Evolutionary conservation across 1,140 invertebrate genomes (phyloP), one percentile per base, ranked within the genome.

Genomic region (Drusus annulatus): DNA sequence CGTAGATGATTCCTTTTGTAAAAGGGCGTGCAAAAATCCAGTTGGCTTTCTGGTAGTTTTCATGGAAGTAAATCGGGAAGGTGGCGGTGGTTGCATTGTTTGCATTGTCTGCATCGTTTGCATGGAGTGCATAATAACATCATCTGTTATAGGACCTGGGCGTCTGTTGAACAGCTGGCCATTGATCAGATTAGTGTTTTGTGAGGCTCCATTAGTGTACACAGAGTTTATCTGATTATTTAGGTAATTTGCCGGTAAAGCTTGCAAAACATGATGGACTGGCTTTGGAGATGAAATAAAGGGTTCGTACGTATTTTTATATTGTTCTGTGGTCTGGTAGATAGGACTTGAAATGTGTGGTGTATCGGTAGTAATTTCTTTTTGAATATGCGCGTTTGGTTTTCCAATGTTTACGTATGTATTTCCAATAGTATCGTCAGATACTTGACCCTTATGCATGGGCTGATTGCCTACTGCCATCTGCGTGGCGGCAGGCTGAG

Each of bases 1-100:
- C 23, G 80, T 75, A 4, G 82, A 76, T 6, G 68, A 79, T 79
- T 87, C 87, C 78, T 88, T 88, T 77, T 88, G 84, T 8, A 87
- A 71, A 36, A 88, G 80, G 52, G 82, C 85, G 58, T 87, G 79
- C 2, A 86, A 73, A 25, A 84, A 76, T 23, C 80, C 82, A 10
- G 78, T 76, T 21, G 52, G 68, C 68, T 76, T 84, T 80, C 74
- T 86, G 56, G 68, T 84, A 87, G 85, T 52, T 82, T 87, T 51
- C 85, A 83, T 7, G 86, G 85, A 51, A n/a, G 80, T 83, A 80
- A 85, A 84, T 23, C 82, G 80, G 15, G 83, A 84, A 17, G 86
- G 85, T 17, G 88, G 87, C 13, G 89, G 89, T 17, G 89, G 89
- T 76, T 88, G 88, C 88, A 90, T 89, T 21, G 87, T 90, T 85